A percentile compares a stretch with the other conserved stretches of the same genome.
Conservation (phyloP, 2,113 vertebrate genomes). For the Notarius lentiginosus region DNA sequence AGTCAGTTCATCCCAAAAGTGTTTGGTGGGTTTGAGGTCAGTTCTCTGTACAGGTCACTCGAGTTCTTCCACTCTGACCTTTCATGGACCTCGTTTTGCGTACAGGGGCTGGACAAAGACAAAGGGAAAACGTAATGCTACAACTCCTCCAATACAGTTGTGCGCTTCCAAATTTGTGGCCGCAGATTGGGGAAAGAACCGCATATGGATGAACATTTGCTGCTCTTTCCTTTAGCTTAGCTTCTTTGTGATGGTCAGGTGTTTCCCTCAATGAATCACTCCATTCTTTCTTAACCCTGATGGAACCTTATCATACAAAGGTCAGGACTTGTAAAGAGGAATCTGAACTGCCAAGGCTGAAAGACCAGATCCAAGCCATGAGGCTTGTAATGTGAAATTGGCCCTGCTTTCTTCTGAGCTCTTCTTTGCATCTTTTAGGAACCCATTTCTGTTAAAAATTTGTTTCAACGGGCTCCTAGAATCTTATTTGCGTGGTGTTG, state of each 20-base stretch:
- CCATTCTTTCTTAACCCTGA: too few relatives aligned
- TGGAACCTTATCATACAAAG: neutral
- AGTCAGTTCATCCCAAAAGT: too few relatives aligned
- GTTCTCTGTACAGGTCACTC: too few relatives aligned
- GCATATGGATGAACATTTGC: neutral
- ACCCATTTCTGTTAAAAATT: neutral
- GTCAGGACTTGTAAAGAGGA: neutral
- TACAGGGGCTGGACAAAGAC: neutral
- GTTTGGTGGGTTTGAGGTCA: too few relatives aligned
- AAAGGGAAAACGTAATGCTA: neutral
- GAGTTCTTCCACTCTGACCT: neutral
- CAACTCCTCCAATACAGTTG: neutral
- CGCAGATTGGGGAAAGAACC: neutral
- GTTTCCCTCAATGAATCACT: too few relatives aligned
- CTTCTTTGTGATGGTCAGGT: neutral
- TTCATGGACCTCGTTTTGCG: neutral
- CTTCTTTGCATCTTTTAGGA: neutral
- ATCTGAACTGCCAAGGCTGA: neutral
- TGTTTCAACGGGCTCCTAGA: neutral
- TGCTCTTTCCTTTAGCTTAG: too few relatives aligned
- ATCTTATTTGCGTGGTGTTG: neutral
- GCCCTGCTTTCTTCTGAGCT: neutral
- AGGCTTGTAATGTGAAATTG: neutral
- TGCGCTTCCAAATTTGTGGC: neutral
- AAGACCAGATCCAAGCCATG: neutral